phyloP scores from a whole-genome alignment of 2,888 invertebrate species.

The Miltochrista miniata region DNA sequence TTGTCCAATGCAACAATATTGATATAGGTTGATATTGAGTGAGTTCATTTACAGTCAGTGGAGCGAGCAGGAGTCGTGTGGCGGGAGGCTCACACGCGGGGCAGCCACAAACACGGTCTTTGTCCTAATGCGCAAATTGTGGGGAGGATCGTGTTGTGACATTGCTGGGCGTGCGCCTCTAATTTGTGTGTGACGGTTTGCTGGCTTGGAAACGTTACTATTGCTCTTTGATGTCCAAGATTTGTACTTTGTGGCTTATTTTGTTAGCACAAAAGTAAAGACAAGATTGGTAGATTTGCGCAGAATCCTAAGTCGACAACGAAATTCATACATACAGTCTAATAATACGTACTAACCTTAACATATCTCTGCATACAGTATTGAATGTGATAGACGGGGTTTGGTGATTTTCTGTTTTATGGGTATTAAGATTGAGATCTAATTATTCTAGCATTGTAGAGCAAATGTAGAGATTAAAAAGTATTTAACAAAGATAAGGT shows the following conservation, averaged over 20 bases:
- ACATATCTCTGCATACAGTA: too few relatives aligned
- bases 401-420: too few relatives aligned
- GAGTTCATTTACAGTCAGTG: conserved; percentile 14
- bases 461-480: too few relatives aligned
- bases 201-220: conserved; percentile 32
- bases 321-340: too few relatives aligned
- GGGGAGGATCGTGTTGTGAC: conserved; percentile 13
- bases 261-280: too few relatives aligned
- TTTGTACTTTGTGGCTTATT: conserved; percentile 5
- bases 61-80: conserved; percentile 15
- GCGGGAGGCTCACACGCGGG: conserved; percentile 19
- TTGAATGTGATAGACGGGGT: too few relatives aligned
- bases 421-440: too few relatives aligned
- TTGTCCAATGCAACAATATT: conserved; percentile 7
- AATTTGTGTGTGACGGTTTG: conserved; percentile 33
- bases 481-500: too few relatives aligned
- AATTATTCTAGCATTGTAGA: too few relatives aligned
- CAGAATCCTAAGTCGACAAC: too few relatives aligned
- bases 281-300: too few relatives aligned
- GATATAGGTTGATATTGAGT: conserved; percentile 2
- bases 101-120: conserved; percentile 15
- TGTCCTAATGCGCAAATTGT: background rate
- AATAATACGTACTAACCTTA: too few relatives aligned
- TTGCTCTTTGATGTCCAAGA: conserved; percentile 16
- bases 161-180: conserved; percentile 37